phyloP scores from a whole-genome alignment of 2,113 vertebrate genomes.

The Vulpes lagopus region DNA sequence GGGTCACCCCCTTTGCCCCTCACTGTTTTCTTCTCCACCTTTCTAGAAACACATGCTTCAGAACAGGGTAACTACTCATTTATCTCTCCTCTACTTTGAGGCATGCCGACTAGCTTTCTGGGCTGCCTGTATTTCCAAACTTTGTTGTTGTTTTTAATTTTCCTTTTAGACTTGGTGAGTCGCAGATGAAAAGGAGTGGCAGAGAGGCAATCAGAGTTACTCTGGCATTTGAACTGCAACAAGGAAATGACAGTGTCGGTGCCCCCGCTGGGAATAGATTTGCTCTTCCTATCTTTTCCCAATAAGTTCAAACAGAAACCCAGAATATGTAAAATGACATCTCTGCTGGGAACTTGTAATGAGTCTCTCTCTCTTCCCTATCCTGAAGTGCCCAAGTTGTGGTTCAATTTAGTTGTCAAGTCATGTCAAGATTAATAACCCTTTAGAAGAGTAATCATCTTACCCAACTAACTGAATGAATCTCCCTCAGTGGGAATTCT shows the following conservation, averaged over 20 bases:
- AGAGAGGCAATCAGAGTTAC: background rate
- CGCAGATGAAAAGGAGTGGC: background rate
- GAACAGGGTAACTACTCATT: background rate
- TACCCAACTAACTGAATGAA: background rate
- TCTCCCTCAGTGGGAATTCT: background rate
- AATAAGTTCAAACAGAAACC: conserved; percentile 15
- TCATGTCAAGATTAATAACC: conserved; percentile 25
- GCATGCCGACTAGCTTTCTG: background rate
- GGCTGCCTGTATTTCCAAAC: background rate
- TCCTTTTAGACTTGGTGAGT: background rate
- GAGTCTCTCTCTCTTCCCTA: background rate
- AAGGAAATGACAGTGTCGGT: background rate
- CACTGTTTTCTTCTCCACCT: background rate
- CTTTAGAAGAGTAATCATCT: background rate
- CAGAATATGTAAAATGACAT: background rate
- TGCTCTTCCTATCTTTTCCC: background rate
- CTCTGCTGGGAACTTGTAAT: background rate
- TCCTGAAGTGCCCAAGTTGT: background rate
- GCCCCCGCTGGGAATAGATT: background rate
- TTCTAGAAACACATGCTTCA: background rate
- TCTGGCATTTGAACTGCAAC: background rate
- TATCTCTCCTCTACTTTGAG: background rate
- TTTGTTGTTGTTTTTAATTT: background rate
- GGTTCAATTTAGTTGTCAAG: background rate
- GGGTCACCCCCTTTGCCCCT: background rate